Conservation (phyloP, 2,113 vertebrate genomes). For the Misgurnus mizolepis region DNA sequence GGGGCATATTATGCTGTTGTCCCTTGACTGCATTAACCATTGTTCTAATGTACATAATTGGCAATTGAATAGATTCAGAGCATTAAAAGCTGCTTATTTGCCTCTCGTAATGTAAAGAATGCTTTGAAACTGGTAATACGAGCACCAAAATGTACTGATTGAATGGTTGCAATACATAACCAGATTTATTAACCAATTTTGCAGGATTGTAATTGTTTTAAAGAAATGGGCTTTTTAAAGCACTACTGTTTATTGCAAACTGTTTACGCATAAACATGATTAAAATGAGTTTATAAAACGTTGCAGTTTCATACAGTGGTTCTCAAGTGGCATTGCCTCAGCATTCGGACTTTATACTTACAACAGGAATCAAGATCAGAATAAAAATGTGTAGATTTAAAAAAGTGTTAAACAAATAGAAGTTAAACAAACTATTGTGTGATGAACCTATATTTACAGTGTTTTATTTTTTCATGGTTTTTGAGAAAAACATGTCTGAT, state of each 20-base stretch:
- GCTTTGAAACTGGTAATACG: constrained; percentile 73
- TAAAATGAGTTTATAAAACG: constrained; percentile 22
- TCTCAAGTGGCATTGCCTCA: background rate
- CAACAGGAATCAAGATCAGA: too few relatives aligned
- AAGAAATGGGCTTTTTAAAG: constrained; percentile 60
- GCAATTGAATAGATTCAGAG: constrained; percentile 79
- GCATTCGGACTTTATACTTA: too few relatives aligned
- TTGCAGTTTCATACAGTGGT: background rate
- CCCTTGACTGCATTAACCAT: constrained; percentile 68
- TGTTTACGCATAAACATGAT: constrained; percentile 23
- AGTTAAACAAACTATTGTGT: too few relatives aligned
- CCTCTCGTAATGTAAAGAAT: constrained; percentile 76
- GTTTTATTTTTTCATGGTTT: too few relatives aligned
- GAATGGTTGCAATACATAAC: constrained; percentile 70
- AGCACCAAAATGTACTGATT: constrained; percentile 72
- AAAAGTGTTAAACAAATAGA: too few relatives aligned
- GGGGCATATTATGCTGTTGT: constrained; percentile 74
- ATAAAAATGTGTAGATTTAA: too few relatives aligned
- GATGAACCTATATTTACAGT: too few relatives aligned
- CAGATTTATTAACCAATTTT: constrained; percentile 66
- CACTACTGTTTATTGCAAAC: constrained; percentile 4
- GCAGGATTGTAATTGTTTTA: constrained; percentile 69
- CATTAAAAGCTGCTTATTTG: constrained; percentile 79
- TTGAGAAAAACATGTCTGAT: too few relatives aligned
- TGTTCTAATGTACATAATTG: constrained; percentile 77